These are phyloP conservation scores for Lutjanus argentimaculatus DNA, from an alignment of 2,797 vertebrate species.

Conservation along the genomic window DNA sequence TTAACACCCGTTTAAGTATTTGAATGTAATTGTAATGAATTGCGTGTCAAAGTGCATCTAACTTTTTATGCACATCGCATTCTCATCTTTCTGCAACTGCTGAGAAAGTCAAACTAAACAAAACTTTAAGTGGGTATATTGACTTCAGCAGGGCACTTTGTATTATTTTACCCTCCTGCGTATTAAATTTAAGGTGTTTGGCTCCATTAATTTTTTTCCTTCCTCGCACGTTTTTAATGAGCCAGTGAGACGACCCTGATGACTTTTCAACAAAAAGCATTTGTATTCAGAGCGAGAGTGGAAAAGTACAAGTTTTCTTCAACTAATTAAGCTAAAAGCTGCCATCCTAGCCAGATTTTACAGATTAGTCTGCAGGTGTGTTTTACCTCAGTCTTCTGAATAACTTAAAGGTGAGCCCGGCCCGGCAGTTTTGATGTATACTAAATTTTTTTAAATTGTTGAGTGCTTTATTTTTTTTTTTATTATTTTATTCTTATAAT, in stretches of 20 bases:
- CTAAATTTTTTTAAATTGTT: too few relatives aligned
- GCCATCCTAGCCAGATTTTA: slow-evolving; percentile 46
- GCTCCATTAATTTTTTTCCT: slow-evolving; percentile 66
- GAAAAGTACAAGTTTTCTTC: slow-evolving; percentile 61
- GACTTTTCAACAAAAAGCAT: slow-evolving; percentile 72
- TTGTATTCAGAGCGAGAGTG: slow-evolving; percentile 59
- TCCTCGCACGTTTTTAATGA: slow-evolving; percentile 74
- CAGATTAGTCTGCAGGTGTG: slow-evolving; percentile 33
- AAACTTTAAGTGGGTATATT: slow-evolving; percentile 42
- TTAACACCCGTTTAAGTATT: neutral
- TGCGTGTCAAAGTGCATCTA: neutral
- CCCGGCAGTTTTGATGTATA: slow-evolving; percentile 21
- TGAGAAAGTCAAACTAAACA: slow-evolving; percentile 52
- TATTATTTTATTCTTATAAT: too few relatives aligned
- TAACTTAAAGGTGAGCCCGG: slow-evolving; percentile 28
- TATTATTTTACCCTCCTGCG: slow-evolving; percentile 53
- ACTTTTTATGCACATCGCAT: neutral
- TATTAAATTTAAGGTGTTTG: slow-evolving; percentile 70
- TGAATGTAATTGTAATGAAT: slow-evolving; percentile 2
- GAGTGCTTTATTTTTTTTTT: too few relatives aligned
- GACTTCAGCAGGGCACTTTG: slow-evolving; percentile 33
- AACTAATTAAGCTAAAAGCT: slow-evolving; percentile 73
- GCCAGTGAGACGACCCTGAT: slow-evolving; percentile 64
- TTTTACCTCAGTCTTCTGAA: slow-evolving; percentile 27
- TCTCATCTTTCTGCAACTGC: slow-evolving; percentile 9